These are phyloP conservation scores for Drosophila atroscutellata DNA, from an alignment of 2,888 invertebrate genomes.

Conservation along the genomic window DNA sequence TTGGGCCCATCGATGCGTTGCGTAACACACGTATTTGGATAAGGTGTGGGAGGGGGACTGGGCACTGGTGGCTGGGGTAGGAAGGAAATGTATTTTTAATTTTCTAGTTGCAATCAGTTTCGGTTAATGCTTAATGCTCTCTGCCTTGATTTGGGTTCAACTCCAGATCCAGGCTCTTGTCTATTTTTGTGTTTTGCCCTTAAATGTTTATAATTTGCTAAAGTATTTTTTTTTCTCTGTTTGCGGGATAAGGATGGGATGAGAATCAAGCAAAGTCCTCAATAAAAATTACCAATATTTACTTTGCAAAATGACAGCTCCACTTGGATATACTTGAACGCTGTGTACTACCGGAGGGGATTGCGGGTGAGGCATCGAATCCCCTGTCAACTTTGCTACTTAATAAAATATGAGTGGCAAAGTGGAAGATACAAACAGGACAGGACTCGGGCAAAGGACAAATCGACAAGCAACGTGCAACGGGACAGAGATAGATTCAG, in stretches of 20 bases:
- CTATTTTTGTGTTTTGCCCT: constrained; percentile 5
- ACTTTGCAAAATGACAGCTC: constrained; percentile 78
- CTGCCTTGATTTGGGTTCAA: constrained; percentile 58
- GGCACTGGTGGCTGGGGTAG: too few species aligned
- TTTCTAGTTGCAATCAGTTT: constrained; percentile 64
- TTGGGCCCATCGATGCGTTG: constrained; percentile 36
- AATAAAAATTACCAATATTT: constrained; percentile 82
- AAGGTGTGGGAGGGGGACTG: too few species aligned
- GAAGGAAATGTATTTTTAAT: constrained; percentile 58
- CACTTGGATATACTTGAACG: constrained; percentile 34
- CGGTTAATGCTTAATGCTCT: constrained; percentile 50
- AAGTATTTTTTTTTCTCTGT: constrained; percentile 39
- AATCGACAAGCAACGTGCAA: constrained; percentile 20
- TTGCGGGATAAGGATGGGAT: constrained; percentile 48
- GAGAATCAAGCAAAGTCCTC: constrained; percentile 71
- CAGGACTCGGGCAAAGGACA: constrained; percentile 33
- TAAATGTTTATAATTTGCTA: constrained; percentile 70
- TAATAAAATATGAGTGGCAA: constrained; percentile 80
- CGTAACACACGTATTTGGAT: neutral
- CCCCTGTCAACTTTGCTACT: constrained; percentile 81
- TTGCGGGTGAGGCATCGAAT: constrained; percentile 53
- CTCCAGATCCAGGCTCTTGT: constrained; percentile 31
- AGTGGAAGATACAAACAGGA: constrained; percentile 60
- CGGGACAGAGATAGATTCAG: neutral
- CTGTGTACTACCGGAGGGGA: neutral